These are phyloP conservation scores for Epinephelus awoara DNA, from an alignment of 2,797 vertebrate species.

Conservation along the genomic window DNA sequence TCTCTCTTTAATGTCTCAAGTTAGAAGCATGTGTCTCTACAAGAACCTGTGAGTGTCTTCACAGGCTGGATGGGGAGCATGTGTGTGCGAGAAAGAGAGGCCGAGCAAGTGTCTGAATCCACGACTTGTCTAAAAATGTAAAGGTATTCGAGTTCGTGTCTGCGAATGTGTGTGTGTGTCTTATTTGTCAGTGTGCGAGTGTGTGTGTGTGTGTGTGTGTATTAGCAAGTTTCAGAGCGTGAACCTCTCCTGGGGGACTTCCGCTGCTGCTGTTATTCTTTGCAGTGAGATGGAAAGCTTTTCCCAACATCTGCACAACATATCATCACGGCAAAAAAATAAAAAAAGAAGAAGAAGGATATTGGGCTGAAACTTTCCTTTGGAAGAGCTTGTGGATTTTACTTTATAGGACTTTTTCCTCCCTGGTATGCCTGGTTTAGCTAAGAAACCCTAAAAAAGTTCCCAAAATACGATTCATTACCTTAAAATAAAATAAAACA, in stretches of 20 bases:
- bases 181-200: constrained; percentile 20
- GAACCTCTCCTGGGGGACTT: constrained; percentile 73
- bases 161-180: constrained; percentile 7
- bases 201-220: constrained; percentile 28
- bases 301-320: constrained; percentile 84
- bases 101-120: constrained; percentile 28
- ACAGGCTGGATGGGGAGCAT: constrained; percentile 21
- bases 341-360: constrained; percentile 30
- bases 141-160: constrained; percentile 50
- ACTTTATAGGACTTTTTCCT: constrained; percentile 58
- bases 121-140: constrained; percentile 32
- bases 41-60: constrained; percentile 7
- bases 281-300: constrained; percentile 77
- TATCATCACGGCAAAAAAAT: constrained; percentile 67
- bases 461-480: constrained; percentile 46
- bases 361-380: constrained; percentile 73
- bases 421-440: constrained; percentile 30
- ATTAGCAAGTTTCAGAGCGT: constrained; percentile 51
- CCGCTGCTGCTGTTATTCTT: constrained; percentile 77
- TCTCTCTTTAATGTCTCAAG: constrained; percentile 43
- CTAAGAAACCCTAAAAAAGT: constrained; percentile 42
- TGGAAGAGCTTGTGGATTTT: constrained; percentile 57
- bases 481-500: constrained; percentile 16
- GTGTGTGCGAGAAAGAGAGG: neutral
- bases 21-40: constrained; percentile 48